Evolutionary conservation across 2,888 invertebrate genomes (phyloP), one percentile per base, ranked within the genome.

Genomic region (Bedellia somnulentella): DNA sequence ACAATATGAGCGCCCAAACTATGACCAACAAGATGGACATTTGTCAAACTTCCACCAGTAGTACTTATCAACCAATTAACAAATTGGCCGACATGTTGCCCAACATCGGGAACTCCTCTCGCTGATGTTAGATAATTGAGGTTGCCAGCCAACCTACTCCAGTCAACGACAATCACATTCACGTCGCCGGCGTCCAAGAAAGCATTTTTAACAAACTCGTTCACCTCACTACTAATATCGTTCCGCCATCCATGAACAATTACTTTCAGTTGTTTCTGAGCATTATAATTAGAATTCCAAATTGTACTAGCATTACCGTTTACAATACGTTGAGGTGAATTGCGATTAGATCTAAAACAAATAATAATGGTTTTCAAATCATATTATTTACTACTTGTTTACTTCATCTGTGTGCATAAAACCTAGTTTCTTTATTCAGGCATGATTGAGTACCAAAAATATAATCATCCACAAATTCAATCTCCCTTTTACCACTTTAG

Each of bases 1-100:
- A 63, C 63, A 2, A 73, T 49, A 38, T 78, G 78, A 31, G 73
- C 68, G 0, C 78, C 77, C 37, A 78, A 52, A 37, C 75, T 75
- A 49, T 63, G 62, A 10, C 78, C 78, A 5, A 75, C 45, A 6
- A 77, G 44, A 36, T 78, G 76, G 0, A 73, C 49, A 29, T 62
- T 54, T 35, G 57, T 57, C 53, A 59, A 56, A 37, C 59, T 54
- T 4, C 62, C 58, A 15, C 70, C 67, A 14, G 50, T 54, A 1
- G 44, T 57, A 28, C 52, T 37, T 17, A 71, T 44, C 10, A 70
- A 52, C 60, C 67, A 71, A 6, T 50, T 45, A 4, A 78, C 37
- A 45, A 78, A 70, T 32, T 55, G 45, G 3, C 73, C 77, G 2
- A 71, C 46, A 32, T 41, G 47, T 28, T 51, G 46, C 0, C 73